Evolutionary conservation across 2,888 invertebrate genomes (phyloP).

Genomic region (Dione vanillae): DNA sequence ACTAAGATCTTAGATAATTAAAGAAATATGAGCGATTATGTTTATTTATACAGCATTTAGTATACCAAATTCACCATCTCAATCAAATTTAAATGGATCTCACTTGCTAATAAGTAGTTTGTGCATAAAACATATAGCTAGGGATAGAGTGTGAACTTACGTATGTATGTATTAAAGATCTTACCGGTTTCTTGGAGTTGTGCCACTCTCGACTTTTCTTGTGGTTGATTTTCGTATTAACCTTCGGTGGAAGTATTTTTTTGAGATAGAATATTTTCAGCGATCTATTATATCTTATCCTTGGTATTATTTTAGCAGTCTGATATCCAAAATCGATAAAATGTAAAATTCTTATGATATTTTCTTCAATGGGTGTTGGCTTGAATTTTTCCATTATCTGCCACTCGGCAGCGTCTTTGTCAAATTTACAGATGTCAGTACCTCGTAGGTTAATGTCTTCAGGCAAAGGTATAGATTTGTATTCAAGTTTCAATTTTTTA

Average conservation of each 20-base stretch:
- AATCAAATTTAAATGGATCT: no score
- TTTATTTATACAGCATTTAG: no score
- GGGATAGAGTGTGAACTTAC: no score
- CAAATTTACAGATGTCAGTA: conserved; percentile 86
- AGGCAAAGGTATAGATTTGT: conserved; percentile 87
- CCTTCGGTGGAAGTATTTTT: conserved; percentile 63
- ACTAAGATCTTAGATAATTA: no score
- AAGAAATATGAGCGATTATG: no score
- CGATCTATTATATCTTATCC: conserved; percentile 85
- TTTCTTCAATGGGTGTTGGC: conserved; percentile 87
- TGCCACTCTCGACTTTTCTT: conserved; percentile 77
- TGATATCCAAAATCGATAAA: conserved; percentile 92
- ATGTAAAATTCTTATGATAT: conserved; percentile 89
- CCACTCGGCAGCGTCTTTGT: conserved; percentile 90
- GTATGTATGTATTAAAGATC: conserved; percentile 46
- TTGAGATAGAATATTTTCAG: conserved; percentile 78
- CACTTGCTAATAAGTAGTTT: no score
- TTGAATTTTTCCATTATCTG: conserved; percentile 82
- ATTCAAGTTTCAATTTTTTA: conserved; percentile 84
- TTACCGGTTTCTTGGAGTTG: conserved; percentile 73
- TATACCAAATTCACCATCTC: no score
- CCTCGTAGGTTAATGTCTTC: conserved; percentile 91
- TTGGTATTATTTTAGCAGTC: conserved; percentile 86
- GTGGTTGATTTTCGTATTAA: conserved; percentile 70
- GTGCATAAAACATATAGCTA: no score